Evolutionary conservation across 35 echinoderm and acorn worm species (phyloP).

Genomic region (Patiria miniata): DNA sequence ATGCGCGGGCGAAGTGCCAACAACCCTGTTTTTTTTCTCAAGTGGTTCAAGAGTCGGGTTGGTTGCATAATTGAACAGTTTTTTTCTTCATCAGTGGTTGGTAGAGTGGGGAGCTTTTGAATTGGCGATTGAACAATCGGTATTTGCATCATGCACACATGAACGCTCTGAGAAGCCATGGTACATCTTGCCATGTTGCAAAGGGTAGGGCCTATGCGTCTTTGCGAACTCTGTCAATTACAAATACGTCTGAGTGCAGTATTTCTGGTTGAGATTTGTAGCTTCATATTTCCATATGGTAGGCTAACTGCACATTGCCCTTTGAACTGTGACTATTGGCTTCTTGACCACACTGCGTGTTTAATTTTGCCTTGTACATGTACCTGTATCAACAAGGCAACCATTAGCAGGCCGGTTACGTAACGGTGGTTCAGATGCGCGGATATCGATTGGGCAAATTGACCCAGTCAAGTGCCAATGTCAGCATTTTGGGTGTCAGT

Average conservation of each 20-base stretch:
- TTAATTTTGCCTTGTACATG: not conserved
- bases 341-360: too few relatives aligned
- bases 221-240: too few relatives aligned
- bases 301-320: too few relatives aligned
- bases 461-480: slow-evolving; percentile 23
- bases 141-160: too few relatives aligned
- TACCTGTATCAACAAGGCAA: not conserved
- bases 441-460: slow-evolving; percentile 8
- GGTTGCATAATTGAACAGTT: not conserved
- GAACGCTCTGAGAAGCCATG: too few relatives aligned
- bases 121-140: not conserved
- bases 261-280: too few relatives aligned
- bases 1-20: not conserved
- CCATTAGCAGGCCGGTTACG: slow-evolving; percentile 9
- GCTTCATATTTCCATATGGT: too few relatives aligned
- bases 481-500: not conserved
- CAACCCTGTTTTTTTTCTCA: slow-evolving; percentile 10
- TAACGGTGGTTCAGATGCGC: not conserved
- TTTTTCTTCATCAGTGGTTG: not conserved
- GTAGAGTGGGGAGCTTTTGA: not conserved
- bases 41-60: not conserved
- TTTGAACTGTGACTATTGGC: too few relatives aligned
- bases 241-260: too few relatives aligned
- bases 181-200: too few relatives aligned
- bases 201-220: too few relatives aligned